Base-by-base conservation (phyloP, 2,888 invertebrate species). In the Thymelicus acteon region DNA sequence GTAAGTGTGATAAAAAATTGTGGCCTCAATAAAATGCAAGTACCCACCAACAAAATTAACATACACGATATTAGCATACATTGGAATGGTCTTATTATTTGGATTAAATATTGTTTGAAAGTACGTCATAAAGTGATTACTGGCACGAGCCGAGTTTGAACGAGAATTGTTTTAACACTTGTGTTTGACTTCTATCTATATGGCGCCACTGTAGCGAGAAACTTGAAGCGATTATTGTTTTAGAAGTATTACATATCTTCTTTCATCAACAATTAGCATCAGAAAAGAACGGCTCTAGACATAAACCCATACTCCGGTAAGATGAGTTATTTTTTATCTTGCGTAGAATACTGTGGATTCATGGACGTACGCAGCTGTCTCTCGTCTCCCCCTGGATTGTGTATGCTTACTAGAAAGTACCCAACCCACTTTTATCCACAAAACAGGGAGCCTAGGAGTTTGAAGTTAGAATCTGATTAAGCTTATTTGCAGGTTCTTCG, bases 61-160 rank as follows among this genome's bases (percentile, higher is more conserved):
- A 54, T 54, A 54, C 24, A 24, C 49, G 24, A 12, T 24, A 54
- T 58, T 58, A 58, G 58, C 58, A 58, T 58, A 58, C 54, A 54
- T 54, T 54, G 24, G 24, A 54, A 54, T 24, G 54, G 54, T 7
- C 19, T 19, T 12, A 52, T 54, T 58, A 37, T 58, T 58, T 58
- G 58, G 37, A 37, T 7, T 37, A 37, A 58, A 58, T 58, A 58
- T 58, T 58, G 58, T 57, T 12, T 57, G 57, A 13, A 13, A 31
- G 57, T 57, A 31, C 57, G 57, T 57, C 57, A 57, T 31, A 39
- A 58, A 13, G 7, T 37, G 58, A 58, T 58, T 37, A 58, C 31
- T 39, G 58, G 58, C 58, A 58, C 58, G 58, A 58, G 58, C 58
- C 58, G 39, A 58, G 58, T 58, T 58, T 37, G 37, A n/a, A 13